phyloP scores from a whole-genome alignment of 2,797 vertebrate genomes.

The Valencia hispanica region DNA sequence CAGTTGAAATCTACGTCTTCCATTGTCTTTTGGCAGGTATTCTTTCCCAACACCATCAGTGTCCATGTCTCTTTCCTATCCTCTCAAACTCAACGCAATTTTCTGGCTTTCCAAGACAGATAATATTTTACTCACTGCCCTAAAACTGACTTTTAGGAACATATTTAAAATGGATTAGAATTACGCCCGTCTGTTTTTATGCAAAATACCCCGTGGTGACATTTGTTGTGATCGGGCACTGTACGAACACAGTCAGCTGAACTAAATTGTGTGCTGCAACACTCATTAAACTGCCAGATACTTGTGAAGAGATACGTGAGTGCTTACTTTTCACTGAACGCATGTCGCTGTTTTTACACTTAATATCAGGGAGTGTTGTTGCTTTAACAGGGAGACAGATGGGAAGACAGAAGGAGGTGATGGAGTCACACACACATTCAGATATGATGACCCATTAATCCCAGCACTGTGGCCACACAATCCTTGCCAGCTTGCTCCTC shows the following conservation, averaged over 20 bases:
- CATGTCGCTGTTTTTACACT: slow-evolving; percentile 4
- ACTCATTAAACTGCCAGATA: background rate
- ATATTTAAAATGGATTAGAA: background rate
- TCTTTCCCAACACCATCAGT: background rate
- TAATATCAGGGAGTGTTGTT: slow-evolving; percentile 1
- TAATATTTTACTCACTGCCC: background rate
- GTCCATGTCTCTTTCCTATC: background rate
- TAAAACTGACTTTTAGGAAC: no score
- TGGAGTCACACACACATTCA: slow-evolving; percentile 23
- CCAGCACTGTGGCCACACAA: slow-evolving; percentile 45
- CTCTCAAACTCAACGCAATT: background rate
- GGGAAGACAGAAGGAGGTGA: slow-evolving; percentile 18
- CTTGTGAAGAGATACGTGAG: background rate
- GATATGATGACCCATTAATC: slow-evolving; percentile 65
- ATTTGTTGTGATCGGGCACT: background rate
- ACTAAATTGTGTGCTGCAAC: background rate
- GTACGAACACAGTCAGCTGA: background rate
- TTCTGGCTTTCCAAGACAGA: background rate
- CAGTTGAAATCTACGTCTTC: background rate
- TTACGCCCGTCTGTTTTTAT: background rate
- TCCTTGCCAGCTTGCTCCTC: slow-evolving; percentile 27
- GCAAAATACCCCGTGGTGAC: background rate
- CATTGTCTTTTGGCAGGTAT: background rate
- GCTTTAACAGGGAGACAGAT: slow-evolving; percentile 32
- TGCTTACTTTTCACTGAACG: background rate